Conservation (phyloP, 2,797 vertebrate species). For the Heliangelus exortis region DNA sequence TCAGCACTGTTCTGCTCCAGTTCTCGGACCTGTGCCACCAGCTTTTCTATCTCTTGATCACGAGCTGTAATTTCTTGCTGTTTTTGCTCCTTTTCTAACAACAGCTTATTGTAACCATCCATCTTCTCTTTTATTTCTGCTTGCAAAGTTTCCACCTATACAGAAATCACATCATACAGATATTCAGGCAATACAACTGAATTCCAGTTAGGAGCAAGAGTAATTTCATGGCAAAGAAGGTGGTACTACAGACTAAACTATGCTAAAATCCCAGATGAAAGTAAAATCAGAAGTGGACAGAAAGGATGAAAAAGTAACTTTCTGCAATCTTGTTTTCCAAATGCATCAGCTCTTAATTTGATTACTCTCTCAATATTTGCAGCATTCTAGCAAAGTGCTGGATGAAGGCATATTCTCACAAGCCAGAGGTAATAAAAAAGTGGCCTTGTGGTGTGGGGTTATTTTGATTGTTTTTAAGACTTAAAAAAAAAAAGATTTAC, state of each 20-base stretch:
- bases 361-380: background rate
- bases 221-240: background rate
- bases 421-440: background rate
- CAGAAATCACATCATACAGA: background rate
- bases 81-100: slow-evolving; percentile 84
- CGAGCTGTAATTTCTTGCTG: slow-evolving; percentile 83
- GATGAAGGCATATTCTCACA: background rate
- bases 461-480: background rate
- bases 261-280: background rate
- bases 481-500: background rate
- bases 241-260: background rate
- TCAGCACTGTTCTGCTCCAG: slow-evolving; percentile 82
- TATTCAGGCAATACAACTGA: background rate
- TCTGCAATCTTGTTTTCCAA: slow-evolving; percentile 16
- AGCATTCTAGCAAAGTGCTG: background rate
- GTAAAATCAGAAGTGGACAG: background rate
- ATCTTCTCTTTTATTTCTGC: slow-evolving; percentile 87
- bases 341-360: background rate
- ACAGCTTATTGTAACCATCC: slow-evolving; percentile 84
- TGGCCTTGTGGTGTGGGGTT: fast-evolving
- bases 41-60: slow-evolving; percentile 89
- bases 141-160: slow-evolving; percentile 90
- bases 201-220: background rate
- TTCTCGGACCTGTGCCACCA: slow-evolving; percentile 82
- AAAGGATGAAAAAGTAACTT: slow-evolving; percentile 23